Conservation (phyloP, 2,113 vertebrate species). For the Laterallus jamaicensis region DNA sequence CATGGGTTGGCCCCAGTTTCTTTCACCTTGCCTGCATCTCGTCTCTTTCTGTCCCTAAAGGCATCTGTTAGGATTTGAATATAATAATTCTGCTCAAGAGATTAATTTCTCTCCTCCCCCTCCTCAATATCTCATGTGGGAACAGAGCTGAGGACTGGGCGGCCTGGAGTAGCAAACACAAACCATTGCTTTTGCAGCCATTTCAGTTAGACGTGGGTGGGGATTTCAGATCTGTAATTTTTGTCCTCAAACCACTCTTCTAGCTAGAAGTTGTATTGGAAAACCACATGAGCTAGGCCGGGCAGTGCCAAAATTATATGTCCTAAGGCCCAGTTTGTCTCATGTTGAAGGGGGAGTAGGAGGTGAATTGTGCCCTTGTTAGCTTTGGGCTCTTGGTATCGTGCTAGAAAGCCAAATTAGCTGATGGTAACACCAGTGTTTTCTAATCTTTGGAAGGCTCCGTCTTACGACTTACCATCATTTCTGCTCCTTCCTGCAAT, state of each 20-base stretch:
- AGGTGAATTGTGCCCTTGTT: background rate
- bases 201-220: background rate
- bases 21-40: conserved; percentile 20
- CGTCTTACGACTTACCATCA: background rate
- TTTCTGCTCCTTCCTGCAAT: background rate
- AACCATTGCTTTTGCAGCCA: background rate
- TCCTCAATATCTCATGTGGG: background rate
- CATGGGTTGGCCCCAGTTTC: background rate
- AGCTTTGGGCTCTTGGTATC: background rate
- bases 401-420: background rate
- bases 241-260: background rate
- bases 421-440: background rate
- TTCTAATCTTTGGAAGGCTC: background rate
- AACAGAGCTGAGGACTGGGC: background rate
- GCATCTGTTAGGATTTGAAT: conserved; percentile 39
- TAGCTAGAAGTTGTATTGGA: background rate
- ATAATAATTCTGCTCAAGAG: background rate
- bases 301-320: background rate
- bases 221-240: conserved; percentile 1
- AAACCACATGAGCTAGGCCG: background rate
- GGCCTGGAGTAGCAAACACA: background rate
- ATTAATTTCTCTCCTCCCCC: conserved; percentile 9
- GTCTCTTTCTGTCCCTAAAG: background rate
- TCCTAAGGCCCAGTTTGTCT: background rate
- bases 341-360: background rate